Evolutionary conservation across 2,113 vertebrate species (phyloP), one percentile per base, ranked within the genome.

Genomic region (Spea bombifrons): DNA sequence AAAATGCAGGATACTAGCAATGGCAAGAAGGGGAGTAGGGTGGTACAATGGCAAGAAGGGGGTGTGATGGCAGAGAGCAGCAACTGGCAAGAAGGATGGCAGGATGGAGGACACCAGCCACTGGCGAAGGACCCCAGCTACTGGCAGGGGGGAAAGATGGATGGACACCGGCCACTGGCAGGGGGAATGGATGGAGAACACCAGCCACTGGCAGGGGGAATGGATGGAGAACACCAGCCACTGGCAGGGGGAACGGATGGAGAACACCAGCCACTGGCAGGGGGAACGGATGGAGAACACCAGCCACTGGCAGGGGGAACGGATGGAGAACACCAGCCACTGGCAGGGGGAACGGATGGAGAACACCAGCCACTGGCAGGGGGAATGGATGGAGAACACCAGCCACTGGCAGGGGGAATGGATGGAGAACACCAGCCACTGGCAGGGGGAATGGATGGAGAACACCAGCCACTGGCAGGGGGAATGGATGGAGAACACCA

Each of bases 361-460:
- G 78, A 55, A 45, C 73, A 46, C 50, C 50, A 5, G 10, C 50
- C 50, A 52, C 66, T 55, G 12, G 16, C 67, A 82, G 79, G 8
- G 67, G 77, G 57, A 15, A 61, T 8, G 57, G 57, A 61, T 8
- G 69, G 81, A 74, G 55, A 82, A 79, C 69, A 52, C 50, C 50
- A 5, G 10, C 50, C 50, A 49, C 80, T 71, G 64, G 5, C 76
- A 80, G 73, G 12, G 81, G 80, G 73, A 15, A 61, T 13, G 82
- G 75, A 67, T 75, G 44, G 73, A 55, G 78, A 55, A 45, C 73
- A 52, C 50, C 50, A 5, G 10, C 50, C 50, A 46, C 66, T 55
- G 82, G 75, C 85, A 74, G 83, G 84, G 83, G 85, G 57, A 15
- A 61, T 85, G 85, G 87, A 75, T 86, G 76, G 85, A 85, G 86